Conservation (phyloP, 2,797 vertebrate genomes). For the Oophaga sylvatica region DNA sequence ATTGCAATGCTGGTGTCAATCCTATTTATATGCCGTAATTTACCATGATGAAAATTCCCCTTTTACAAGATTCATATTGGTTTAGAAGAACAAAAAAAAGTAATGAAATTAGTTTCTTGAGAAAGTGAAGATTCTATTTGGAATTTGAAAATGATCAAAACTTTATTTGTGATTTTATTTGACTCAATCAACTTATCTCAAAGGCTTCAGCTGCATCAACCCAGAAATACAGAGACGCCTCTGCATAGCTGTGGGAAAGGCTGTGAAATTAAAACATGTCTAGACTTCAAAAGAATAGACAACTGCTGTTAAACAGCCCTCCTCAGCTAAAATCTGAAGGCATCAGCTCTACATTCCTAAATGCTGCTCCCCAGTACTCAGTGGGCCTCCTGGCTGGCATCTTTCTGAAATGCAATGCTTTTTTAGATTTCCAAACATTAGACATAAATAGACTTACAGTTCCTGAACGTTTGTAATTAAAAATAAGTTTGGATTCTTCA, state of each 20-base stretch:
- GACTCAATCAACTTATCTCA: background rate
- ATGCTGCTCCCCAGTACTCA: background rate
- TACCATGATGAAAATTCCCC: too few species aligned
- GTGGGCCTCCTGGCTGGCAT: background rate
- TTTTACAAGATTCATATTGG: too few species aligned
- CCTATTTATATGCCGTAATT: too few species aligned
- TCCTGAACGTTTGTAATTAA: background rate
- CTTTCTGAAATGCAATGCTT: background rate
- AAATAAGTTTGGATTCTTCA: background rate
- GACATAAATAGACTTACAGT: background rate
- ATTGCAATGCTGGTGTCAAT: too few species aligned
- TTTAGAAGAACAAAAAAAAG: too few species aligned
- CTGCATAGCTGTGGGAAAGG: background rate
- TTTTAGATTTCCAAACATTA: background rate
- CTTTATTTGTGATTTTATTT: background rate
- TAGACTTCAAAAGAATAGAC: slow-evolving; percentile 1
- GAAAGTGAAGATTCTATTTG: background rate
- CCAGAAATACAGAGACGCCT: background rate
- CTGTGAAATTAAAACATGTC: background rate
- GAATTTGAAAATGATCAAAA: background rate
- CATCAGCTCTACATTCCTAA: background rate
- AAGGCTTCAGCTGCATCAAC: background rate
- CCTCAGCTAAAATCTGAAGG: background rate
- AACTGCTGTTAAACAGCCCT: background rate
- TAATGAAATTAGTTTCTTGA: too few species aligned